Base-by-base conservation (phyloP, 2,113 vertebrate genomes). In the Hippolais icterina region DNA sequence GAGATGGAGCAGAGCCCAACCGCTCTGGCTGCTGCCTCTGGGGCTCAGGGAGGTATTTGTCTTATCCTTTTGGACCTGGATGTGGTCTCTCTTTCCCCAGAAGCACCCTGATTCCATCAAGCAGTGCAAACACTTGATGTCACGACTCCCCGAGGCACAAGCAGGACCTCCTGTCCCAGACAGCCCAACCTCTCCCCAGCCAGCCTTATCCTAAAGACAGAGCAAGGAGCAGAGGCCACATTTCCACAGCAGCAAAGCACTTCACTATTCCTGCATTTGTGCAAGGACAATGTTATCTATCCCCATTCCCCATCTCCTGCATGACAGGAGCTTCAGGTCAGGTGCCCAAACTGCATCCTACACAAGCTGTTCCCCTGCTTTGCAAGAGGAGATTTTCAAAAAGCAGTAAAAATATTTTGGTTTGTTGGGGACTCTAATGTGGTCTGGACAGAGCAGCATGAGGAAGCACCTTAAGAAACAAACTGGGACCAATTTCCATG, bases 1-100 rank as follows among this genome's bases (percentile, higher is more conserved):
- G 86, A 86, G 94, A 83, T 93, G 95, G 95, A 93, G 57, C 71
- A 50, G 95, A 90, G 95, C 95, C 94, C 83, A 86, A 80, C 83
- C 0, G 5, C 59, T 60, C 78, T 84, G 0, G 1, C 41, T 72
- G 91, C 79, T 69, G 92, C n/a, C 70, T 76, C 85, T 46, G 85
- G 75, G 79, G 63, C 54, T 59, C 12, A 3, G 85, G 50, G 65
- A 79, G 47, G 46, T 42, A 24, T 90, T 90, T 49, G 39, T 52
- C 66, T 76, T 85, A 68, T 94, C 59, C 66, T 68, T 69, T 90
- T 94, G 83, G 92, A 88, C 53, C 53, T 2, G 2, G 59, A 49
- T 61, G 46, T 21, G 5, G 20, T 31, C 78, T 91, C 35, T 79
- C 8, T 60, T 83, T 71, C 75, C 37, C 37, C 84, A 64, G 77